phyloP scores from a whole-genome alignment of 92 coral and sea anemone species.

The Galaxea fascicularis region DNA sequence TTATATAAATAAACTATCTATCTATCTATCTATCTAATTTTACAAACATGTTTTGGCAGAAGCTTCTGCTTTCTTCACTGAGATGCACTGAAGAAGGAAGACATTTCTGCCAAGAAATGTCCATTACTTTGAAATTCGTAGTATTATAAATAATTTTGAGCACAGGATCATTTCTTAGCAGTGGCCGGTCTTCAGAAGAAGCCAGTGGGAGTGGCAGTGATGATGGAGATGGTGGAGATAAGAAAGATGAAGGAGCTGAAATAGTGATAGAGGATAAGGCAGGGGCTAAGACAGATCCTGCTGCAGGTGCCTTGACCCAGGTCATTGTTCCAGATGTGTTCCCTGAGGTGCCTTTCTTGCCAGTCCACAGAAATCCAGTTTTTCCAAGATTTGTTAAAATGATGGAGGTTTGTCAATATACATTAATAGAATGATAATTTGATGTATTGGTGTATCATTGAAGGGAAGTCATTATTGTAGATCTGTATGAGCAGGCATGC shows the following conservation, averaged over 20 bases:
- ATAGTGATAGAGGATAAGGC: conserved; percentile 92
- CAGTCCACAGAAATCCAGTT: conserved; percentile 97
- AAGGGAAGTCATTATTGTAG: too few relatives aligned
- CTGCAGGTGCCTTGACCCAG: conserved; percentile 86
- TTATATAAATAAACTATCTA: too few relatives aligned
- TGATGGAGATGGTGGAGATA: conserved; percentile 76
- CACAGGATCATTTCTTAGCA: background rate
- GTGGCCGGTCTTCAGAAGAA: conserved; percentile 40
- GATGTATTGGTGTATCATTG: too few relatives aligned
- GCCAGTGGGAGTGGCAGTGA: conserved; percentile 71
- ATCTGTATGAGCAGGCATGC: too few relatives aligned
- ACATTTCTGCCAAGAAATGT: too few relatives aligned
- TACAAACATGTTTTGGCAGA: too few relatives aligned
- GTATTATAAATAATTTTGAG: background rate
- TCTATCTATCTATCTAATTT: too few relatives aligned
- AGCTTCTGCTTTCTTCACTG: too few relatives aligned
- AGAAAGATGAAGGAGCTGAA: conserved; percentile 76
- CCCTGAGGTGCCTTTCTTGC: conserved; percentile 93
- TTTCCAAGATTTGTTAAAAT: conserved; percentile 99
- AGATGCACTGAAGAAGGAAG: too few relatives aligned
- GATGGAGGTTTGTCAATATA: conserved; percentile 82
- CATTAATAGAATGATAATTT: too few relatives aligned
- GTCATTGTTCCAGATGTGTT: conserved; percentile 95
- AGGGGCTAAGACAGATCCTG: conserved; percentile 73
- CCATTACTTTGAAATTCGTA: background rate